Evolutionary conservation across 2,113 vertebrate genomes (phyloP).

Genomic region (Sclerurus mexicanus): DNA sequence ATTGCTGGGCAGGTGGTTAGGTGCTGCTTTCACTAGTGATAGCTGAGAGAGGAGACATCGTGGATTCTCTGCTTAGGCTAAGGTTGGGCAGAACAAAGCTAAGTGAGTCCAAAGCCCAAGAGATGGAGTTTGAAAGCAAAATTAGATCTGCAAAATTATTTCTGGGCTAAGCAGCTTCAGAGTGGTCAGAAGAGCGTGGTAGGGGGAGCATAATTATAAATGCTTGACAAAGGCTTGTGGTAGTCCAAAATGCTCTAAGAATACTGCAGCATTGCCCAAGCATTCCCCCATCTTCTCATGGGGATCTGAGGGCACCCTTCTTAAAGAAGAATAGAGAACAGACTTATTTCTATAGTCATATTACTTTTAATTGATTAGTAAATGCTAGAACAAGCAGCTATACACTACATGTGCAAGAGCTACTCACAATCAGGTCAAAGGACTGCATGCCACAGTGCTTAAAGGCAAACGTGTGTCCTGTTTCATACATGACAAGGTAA

Average conservation of each 20-base stretch:
- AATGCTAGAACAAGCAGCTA: not conserved
- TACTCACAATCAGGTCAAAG: not conserved
- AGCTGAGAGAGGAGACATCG: not conserved
- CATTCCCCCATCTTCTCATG: not conserved
- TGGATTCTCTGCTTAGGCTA: not conserved
- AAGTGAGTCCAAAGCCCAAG: not conserved
- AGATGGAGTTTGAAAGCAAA: not conserved
- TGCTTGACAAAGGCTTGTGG: not conserved
- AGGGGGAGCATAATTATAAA: not conserved
- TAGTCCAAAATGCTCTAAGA: not conserved
- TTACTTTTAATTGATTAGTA: not conserved
- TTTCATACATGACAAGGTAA: not conserved
- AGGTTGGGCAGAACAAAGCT: not conserved
- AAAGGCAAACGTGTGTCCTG: not conserved
- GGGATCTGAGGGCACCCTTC: not conserved
- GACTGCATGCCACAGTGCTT: not conserved
- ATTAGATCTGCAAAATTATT: not conserved
- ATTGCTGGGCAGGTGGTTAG: not conserved
- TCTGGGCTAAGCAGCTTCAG: not conserved
- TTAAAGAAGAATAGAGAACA: not conserved
- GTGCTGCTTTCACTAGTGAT: not conserved
- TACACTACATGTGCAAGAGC: not conserved
- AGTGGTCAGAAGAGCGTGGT: not conserved
- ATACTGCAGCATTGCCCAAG: not conserved
- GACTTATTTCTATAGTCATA: not conserved